These are phyloP conservation scores for Diaprepes abbreviatus DNA, from an alignment of 2,888 invertebrate species.

Conservation along the genomic window DNA sequence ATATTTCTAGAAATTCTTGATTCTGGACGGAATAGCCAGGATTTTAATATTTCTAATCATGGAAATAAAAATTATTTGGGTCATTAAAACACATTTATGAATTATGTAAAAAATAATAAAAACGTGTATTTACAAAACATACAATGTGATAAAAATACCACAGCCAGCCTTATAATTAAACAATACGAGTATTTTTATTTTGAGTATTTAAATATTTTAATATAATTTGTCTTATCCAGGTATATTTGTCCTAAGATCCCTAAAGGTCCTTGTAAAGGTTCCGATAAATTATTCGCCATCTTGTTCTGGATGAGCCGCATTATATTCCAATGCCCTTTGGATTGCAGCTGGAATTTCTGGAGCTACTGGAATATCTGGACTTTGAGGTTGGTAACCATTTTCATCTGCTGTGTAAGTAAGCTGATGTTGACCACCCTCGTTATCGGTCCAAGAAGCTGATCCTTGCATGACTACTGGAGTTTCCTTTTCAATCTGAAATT, in stretches of 20 bases:
- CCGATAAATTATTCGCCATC: slow-evolving; percentile 54
- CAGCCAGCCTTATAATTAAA: slow-evolving; percentile 19
- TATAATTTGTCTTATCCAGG: not conserved
- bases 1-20: too few species aligned
- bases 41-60: too few species aligned
- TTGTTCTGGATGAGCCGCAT: slow-evolving; percentile 67
- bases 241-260: not conserved
- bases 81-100: not conserved
- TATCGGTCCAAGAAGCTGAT: slow-evolving; percentile 67
- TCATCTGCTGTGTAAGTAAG: slow-evolving; percentile 71
- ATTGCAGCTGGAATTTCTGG: slow-evolving; percentile 71
- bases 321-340: slow-evolving; percentile 69
- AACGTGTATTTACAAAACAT: slow-evolving; percentile 23
- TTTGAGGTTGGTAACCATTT: slow-evolving; percentile 71
- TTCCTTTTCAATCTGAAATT: slow-evolving; percentile 59
- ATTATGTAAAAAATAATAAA: slow-evolving; percentile 6
- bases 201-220: not conserved
- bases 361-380: slow-evolving; percentile 64
- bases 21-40: too few species aligned
- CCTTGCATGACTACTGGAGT: slow-evolving; percentile 58
- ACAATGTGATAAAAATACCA: slow-evolving; percentile 25
- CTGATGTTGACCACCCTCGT: slow-evolving; percentile 69
- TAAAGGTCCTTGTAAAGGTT: not conserved
- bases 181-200: not conserved
- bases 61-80: too few species aligned